A percentile compares a stretch with the other conserved stretches of the same genome.
phyloP scores from a whole-genome alignment of 2,113 vertebrate genomes.

The Lamprologus callipterus region DNA sequence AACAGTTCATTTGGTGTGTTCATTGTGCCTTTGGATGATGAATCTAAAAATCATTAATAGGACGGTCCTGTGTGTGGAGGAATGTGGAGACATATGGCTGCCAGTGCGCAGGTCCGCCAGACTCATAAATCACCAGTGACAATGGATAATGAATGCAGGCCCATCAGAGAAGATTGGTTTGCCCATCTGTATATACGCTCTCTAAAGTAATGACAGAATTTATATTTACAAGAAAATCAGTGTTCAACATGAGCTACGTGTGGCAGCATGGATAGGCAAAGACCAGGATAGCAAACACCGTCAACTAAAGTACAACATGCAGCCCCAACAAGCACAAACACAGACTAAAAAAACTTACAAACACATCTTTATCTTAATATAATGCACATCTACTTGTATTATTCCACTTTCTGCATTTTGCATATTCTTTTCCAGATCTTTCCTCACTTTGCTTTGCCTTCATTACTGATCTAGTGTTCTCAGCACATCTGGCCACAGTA shows the following conservation, averaged over 20 bases:
- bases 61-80: background rate
- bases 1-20: conserved; percentile 35
- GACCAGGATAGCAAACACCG: background rate
- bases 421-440: background rate
- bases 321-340: background rate
- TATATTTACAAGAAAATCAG: background rate
- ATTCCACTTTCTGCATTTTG: background rate
- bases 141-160: conserved; percentile 55
- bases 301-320: background rate
- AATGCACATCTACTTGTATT: background rate
- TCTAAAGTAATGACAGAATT: background rate
- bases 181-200: background rate
- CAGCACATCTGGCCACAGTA: conserved; percentile 29
- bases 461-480: conserved; percentile 5
- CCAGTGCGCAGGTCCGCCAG: background rate
- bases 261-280: background rate
- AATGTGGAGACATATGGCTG: conserved; percentile 46
- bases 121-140: conserved; percentile 66
- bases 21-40: conserved; percentile 43
- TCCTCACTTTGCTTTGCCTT: background rate
- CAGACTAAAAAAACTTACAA: background rate
- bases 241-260: background rate
- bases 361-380: background rate
- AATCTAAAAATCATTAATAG: conserved; percentile 38
- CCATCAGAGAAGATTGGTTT: conserved; percentile 37